These are phyloP conservation scores for Acholoe squamosa DNA, from an alignment of 2,888 invertebrate species.

Conservation along the genomic window DNA sequence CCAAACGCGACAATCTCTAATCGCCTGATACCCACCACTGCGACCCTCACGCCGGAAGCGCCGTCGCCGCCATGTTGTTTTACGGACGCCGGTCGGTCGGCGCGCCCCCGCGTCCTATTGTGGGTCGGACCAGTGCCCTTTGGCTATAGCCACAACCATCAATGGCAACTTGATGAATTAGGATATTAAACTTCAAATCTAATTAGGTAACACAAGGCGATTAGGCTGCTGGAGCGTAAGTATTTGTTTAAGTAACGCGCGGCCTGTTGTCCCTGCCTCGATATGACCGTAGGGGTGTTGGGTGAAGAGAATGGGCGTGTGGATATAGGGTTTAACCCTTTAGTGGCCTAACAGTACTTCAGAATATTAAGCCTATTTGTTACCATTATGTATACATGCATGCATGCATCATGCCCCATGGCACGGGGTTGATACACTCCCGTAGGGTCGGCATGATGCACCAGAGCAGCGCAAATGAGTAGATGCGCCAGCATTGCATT, in stretches of 20 bases:
- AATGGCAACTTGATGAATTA: background rate
- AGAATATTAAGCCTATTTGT: too few relatives aligned
- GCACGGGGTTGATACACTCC: too few relatives aligned
- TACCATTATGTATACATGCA: too few relatives aligned
- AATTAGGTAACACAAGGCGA: conserved; percentile 54
- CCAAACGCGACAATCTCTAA: conserved; percentile 22
- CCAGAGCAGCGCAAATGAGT: too few relatives aligned
- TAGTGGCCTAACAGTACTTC: too few relatives aligned
- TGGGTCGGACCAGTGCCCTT: background rate
- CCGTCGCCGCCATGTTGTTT: conserved; percentile 34
- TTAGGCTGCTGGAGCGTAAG: background rate
- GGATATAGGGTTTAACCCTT: too few relatives aligned
- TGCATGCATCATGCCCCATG: too few relatives aligned
- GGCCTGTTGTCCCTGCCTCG: background rate
- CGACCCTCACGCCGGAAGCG: background rate
- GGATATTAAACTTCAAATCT: conserved; percentile 48
- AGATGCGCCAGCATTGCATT: too few relatives aligned
- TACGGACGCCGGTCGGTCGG: conserved; percentile 36
- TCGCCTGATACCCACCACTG: background rate
- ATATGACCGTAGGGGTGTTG: too few relatives aligned
- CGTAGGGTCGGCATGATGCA: too few relatives aligned
- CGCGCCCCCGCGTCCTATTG: background rate
- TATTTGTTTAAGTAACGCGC: conserved; percentile 39
- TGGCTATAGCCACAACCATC: background rate
- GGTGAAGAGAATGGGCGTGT: too few relatives aligned